A percentile compares a stretch with the other conserved stretches of the same genome.
Evolutionary conservation across 2,113 vertebrate species (phyloP).

Genomic region (Siniperca chuatsi): DNA sequence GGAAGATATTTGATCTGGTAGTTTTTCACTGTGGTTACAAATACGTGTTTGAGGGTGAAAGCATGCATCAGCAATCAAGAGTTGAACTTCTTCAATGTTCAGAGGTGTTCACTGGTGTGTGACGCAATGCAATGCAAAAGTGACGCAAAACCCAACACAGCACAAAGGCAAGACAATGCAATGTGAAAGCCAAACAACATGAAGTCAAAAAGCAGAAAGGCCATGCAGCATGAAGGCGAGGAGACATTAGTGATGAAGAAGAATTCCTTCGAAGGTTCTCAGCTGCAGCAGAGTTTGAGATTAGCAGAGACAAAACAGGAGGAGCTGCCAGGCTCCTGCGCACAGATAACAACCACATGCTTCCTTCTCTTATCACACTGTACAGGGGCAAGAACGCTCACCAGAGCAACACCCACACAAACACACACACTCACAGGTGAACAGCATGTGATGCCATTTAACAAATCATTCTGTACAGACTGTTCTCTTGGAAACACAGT

Average conservation of each 20-base stretch:
- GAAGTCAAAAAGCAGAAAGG: not conserved
- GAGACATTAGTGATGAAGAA: not conserved
- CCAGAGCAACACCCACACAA: conserved; percentile 20
- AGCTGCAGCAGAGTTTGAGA: not conserved
- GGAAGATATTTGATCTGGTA: not conserved
- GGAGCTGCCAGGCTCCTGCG: conserved; percentile 22
- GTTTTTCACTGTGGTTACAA: not conserved
- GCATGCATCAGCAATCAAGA: not conserved
- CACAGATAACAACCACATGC: conserved; percentile 51
- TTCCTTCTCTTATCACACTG: conserved; percentile 53
- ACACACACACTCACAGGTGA: conserved; percentile 18
- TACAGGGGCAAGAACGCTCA: not conserved
- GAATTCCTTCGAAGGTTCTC: not conserved
- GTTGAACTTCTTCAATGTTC: not conserved
- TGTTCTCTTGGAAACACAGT: conserved; percentile 4
- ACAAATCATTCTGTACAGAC: conserved; percentile 8
- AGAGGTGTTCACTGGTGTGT: not conserved
- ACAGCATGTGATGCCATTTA: conserved; percentile 12
- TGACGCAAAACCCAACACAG: not conserved
- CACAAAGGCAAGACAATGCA: not conserved
- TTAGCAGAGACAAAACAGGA: conserved; percentile 41
- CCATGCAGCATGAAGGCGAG: not conserved
- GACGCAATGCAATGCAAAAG: not conserved
- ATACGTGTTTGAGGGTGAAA: not conserved
- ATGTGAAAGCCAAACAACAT: not conserved